Evolutionary conservation across 2,797 vertebrate genomes (phyloP), one percentile per base, ranked within the genome.

Genomic region (Anas acuta): DNA sequence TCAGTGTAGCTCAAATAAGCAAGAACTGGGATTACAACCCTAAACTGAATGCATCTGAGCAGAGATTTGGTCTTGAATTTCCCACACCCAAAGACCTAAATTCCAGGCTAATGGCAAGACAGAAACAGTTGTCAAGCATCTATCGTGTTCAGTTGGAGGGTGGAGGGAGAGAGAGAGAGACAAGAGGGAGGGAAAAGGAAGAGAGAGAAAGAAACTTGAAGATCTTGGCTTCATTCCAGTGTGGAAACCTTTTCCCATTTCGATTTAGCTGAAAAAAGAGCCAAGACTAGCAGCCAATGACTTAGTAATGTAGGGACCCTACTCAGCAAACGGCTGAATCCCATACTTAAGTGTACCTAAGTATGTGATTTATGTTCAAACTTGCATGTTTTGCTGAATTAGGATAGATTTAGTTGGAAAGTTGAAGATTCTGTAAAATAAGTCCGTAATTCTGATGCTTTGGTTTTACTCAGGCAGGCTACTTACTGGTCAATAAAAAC

Each of bases 191-290:
- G 73, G 72, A 13, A 51, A 18, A 78, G 7, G 32, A 47, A 66
- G 20, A 33, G 8, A 66, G 20, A 33, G 8, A 19, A 76, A 89
- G 83, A 79, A 1, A 1, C 8, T 53, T 71, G 54, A 74, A 74
- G 53, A 60, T 74, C 10, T 92, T 91, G 84, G 88, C 87, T 89
- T 92, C 32, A 75, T 65, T 54, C 53, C 43, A 60, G 37, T 1
- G 13, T 91, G 66, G 79, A 95, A 96, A 89, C 75, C 58, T 92
- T 91, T 96, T 84, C 66, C 69, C 91, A 94, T 93, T 91, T 91
- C 62, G 71, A 43, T 95, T 92, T 89, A 81, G 76, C 76, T 73
- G 57, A 90, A 85, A 90, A 92, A 87, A 89, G 84, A 95, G 92
- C 93, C 93, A 95, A 90, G 51, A 77, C 69, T 93, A 89, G 82